Evolutionary conservation across 2,888 invertebrate species (phyloP), one percentile per base, ranked within the genome.

Genomic region (Agrotis segetum): DNA sequence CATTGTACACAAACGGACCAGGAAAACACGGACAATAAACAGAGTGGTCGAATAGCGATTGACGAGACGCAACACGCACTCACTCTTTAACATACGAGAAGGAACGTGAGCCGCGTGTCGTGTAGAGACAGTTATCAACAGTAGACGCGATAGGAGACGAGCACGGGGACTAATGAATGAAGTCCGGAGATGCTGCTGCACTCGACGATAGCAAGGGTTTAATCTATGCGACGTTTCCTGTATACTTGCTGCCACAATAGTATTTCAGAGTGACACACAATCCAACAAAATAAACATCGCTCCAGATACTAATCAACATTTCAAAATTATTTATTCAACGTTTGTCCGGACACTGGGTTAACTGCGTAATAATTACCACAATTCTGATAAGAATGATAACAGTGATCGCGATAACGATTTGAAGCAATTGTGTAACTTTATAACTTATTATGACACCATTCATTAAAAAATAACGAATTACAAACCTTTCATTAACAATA

Each of bases 91-190:
- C 77, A 86, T 82, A 78, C 66, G 59, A 74, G 58, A 65, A 66
- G 62, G 65, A 71, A 81, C 79, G 67, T 72, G 71, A 81, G 70
- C 61, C 71, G 76, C 71, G 79, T 81, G 84, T 78, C 79, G 78
- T 79, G 84, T 84, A 75, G 83, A 85, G 84, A 88, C 85, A 86
- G 85, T 87, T 91, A 91, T 90, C 89, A 88, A 86, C 78, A 83
- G 86, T 84, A 91, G 88, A 90, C 89, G 76, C 84, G 89, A 88
- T 89, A 90, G 85, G 85, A 91, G 87, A 90, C 88, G 82, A 81
- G 61, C 72, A 85, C 87, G 84, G 80, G 78, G 71, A 87, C 81
- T 88, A 88, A 90, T 92, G 90, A 91, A 92, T 92, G 89, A 88
- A 90, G 76, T 82, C 79, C 82, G 77, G 77, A 79, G 85, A 84